Base-by-base conservation (phyloP, 2,888 invertebrate species). In the Podotricha telesiphe region DNA sequence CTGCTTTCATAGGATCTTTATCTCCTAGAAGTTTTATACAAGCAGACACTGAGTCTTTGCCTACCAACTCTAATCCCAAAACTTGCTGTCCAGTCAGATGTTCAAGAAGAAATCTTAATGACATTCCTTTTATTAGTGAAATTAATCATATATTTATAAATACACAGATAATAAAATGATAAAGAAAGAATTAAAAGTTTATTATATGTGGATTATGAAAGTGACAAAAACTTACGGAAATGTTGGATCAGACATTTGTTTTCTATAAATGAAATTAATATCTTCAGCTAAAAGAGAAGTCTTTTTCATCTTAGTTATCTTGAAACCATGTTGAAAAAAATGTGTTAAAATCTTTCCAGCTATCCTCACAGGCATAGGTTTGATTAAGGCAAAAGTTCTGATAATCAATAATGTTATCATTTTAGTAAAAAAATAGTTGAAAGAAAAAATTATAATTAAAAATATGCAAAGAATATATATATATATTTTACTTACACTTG, bases 371-470 rank as follows among this genome's bases (percentile, higher is more conserved):
- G 95, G 94, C 69, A 95, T 92, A 10, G 97, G 96, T 85, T 97
- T 97, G 10, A 98, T 91, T 75, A 98, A 86, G 4, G 95, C 95
- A 86, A 97, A 96, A 1, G 97, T 96, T 78, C 96, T 96, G 78
- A 45, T 55, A 58, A 61, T 48, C 59, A 22, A 58, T 8, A 42
- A 11, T 17, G 51, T 34, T 53, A 37, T 37, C 5, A 37, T 37
- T 37, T 37, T 37, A 37, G 1, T 37, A 37, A 37, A 37, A 28
- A 7, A 37, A 37, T 37, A 4, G 28, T 28, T 28, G 28, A 28
- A 6, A 28, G 6, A 28, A 51, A 22, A n/a, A 15, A n/a, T 7
- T 6, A 22, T 28, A 53, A 53, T 34, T 17, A 10, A 34, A 4
- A 17, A 34, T 17, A n/a, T 28, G 15, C 10, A 53, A 22, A 53